phyloP scores from a whole-genome alignment of 2,888 invertebrate genomes.

The Aphodius sticticus region DNA sequence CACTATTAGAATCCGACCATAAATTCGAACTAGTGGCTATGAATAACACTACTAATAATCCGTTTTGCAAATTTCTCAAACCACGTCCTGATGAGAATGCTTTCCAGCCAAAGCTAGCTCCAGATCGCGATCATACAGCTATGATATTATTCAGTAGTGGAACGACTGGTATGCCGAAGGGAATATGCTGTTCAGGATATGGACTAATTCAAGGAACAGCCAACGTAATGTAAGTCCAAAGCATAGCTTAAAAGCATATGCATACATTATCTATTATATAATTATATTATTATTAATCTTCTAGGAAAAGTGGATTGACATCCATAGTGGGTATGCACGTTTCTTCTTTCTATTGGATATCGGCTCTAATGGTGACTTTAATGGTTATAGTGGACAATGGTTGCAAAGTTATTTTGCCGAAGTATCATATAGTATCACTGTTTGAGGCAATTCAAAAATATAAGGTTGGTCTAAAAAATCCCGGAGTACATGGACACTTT shows the following conservation, averaged over 20 bases:
- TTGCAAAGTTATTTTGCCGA: conserved; percentile 10
- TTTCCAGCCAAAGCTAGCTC: conserved; percentile 44
- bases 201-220: not conserved
- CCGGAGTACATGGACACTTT: too few species aligned
- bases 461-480: conserved; percentile 49
- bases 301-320: conserved; percentile 20
- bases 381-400: conserved; percentile 22
- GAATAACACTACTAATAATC: conserved; percentile 26
- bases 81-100: conserved; percentile 39
- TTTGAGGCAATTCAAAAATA: conserved; percentile 19
- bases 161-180: conserved; percentile 52
- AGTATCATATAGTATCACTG: conserved; percentile 12
- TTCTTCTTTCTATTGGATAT: conserved; percentile 32
- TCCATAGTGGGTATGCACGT: conserved; percentile 24
- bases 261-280: not conserved
- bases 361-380: conserved; percentile 22
- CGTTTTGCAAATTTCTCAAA: conserved; percentile 40
- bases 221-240: not conserved
- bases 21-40: conserved; percentile 43
- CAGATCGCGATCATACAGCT: conserved; percentile 45
- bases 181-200: conserved; percentile 45
- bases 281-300: not conserved
- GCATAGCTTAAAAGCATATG: too few species aligned
- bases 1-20: conserved; percentile 33
- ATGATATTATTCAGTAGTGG: conserved; percentile 54